phyloP scores from a whole-genome alignment of 2,113 vertebrate genomes.

The Agapornis roseicollis region DNA sequence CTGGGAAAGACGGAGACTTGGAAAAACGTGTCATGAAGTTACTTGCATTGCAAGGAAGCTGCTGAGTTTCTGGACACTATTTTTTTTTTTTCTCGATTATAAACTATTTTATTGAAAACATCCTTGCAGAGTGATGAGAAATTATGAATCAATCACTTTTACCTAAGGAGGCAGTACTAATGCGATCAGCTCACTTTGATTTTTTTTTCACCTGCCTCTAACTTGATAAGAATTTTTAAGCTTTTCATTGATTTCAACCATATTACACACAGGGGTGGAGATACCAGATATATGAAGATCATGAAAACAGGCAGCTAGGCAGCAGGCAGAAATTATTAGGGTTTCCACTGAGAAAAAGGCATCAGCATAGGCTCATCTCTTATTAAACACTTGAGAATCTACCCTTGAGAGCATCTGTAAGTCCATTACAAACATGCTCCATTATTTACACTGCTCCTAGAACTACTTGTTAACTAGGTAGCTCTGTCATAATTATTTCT shows the following conservation, averaged over 20 bases:
- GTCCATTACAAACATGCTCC: slow-evolving; percentile 22
- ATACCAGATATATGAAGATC: not conserved
- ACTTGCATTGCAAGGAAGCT: not conserved
- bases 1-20: not conserved
- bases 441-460: slow-evolving; percentile 12
- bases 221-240: not conserved
- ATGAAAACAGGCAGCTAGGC: slow-evolving; percentile 1
- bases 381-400: slow-evolving; percentile 61
- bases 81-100: not conserved
- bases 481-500: not conserved
- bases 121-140: not conserved
- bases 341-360: slow-evolving; percentile 59
- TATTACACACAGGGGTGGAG: not conserved
- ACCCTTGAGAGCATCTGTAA: slow-evolving; percentile 17
- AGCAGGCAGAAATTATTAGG: slow-evolving; percentile 23
- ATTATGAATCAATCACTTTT: not conserved
- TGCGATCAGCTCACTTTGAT: not conserved
- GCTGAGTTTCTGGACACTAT: not conserved
- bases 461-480: not conserved
- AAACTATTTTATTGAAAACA: not conserved
- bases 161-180: not conserved
- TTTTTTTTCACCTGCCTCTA: not conserved
- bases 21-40: not conserved
- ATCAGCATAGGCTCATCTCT: not conserved
- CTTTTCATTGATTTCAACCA: not conserved